Conservation (phyloP, 2,113 vertebrate genomes). For the Lathamus discolor region DNA sequence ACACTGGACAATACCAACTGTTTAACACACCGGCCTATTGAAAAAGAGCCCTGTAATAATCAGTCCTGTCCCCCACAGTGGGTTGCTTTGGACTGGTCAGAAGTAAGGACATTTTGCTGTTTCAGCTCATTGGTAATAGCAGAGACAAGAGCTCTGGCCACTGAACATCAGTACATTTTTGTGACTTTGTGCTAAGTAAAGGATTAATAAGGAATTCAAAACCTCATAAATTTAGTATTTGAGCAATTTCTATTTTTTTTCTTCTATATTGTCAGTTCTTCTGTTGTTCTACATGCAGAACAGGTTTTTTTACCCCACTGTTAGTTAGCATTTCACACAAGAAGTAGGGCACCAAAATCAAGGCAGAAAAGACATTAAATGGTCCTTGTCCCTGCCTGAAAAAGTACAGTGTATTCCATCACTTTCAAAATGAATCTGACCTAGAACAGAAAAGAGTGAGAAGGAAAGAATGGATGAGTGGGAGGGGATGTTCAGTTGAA, state of each 20-base stretch:
- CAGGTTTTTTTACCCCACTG: background rate
- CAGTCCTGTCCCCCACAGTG: slow-evolving; percentile 97
- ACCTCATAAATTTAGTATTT: background rate
- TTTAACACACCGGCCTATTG: slow-evolving; percentile 90
- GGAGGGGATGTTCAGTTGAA: background rate
- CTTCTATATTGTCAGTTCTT: background rate
- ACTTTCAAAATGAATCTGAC: background rate
- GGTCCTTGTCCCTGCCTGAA: background rate
- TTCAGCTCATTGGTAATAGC: background rate
- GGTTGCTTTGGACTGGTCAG: slow-evolving; percentile 96
- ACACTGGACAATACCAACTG: slow-evolving; percentile 89
- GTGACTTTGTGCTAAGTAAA: background rate
- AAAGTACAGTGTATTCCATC: background rate
- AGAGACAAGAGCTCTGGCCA: background rate
- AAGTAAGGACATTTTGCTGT: slow-evolving; percentile 78
- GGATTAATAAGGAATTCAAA: background rate
- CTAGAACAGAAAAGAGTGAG: background rate
- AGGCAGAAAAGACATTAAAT: background rate
- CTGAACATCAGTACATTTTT: background rate
- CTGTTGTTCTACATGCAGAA: background rate
- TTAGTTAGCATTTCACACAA: background rate
- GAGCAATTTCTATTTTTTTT: background rate
- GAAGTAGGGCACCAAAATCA: background rate
- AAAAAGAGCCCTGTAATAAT: slow-evolving; percentile 93
- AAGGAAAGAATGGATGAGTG: background rate